Evolutionary conservation across 2,113 vertebrate species (phyloP).

Genomic region (Zosterops hypoxanthus): DNA sequence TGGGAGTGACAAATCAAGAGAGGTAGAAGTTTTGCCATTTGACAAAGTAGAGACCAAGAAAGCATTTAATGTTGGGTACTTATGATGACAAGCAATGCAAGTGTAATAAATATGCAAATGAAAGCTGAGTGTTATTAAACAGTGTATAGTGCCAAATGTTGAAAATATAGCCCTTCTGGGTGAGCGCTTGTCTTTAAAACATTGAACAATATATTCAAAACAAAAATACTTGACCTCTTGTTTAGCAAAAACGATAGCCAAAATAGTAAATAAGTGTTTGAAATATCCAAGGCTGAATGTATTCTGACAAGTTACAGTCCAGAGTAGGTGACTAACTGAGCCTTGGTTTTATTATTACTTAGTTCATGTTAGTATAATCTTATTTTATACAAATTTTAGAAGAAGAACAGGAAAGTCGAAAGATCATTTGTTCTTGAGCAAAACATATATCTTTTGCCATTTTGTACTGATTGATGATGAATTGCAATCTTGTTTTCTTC

Average conservation of each 20-base stretch:
- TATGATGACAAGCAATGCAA: not conserved
- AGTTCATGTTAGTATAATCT: not conserved
- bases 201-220: not conserved
- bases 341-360: constrained; percentile 3
- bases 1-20: constrained; percentile 8
- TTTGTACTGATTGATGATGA: constrained; percentile 59
- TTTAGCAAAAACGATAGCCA: not conserved
- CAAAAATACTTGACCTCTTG: not conserved
- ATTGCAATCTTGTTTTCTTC: constrained; percentile 49
- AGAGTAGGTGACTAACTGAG: not conserved
- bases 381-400: not conserved
- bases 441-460: constrained; percentile 20
- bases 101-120: not conserved
- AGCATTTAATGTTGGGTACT: not conserved
- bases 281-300: not conserved
- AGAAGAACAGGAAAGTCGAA: not conserved
- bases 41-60: not conserved
- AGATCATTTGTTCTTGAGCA: constrained; percentile 6
- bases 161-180: not conserved
- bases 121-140: not conserved
- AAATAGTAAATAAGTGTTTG: not conserved
- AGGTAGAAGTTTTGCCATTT: not conserved
- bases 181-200: not conserved
- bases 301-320: not conserved
- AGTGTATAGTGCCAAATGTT: not conserved